Evolutionary conservation across 2,797 vertebrate species (phyloP), one percentile per base, ranked within the genome.

Genomic region (Rhincodon typus): DNA sequence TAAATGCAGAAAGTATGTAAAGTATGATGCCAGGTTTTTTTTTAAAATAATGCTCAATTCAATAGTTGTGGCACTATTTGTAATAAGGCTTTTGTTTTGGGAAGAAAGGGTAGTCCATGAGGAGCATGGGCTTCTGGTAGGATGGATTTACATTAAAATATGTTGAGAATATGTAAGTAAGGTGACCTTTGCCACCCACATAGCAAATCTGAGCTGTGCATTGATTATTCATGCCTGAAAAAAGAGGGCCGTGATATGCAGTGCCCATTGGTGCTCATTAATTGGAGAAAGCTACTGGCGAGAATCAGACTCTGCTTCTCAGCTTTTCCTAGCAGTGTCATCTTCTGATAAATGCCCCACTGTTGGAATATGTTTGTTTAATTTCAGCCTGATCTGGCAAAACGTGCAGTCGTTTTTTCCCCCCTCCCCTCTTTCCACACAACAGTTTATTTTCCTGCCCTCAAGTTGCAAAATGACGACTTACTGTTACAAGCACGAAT

Each of bases 221-320:
- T 99, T 96, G 98, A 99, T 99, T 98, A 98, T 98, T 98, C 97
- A 98, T 98, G 98, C 97, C 96, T 97, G 96, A 97, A 97, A 97
- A 96, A 97, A 96, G 97, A 53, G 96, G 96, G 97, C 97, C 97
- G 97, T 97, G 95, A 97, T 98, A 97, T 98, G 97, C 97, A 96
- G 94, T 97, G 96, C 98, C 97, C 97, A 96, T 97, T 98, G 97
- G 94, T 97, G 97, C 97, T 97, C 96, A 97, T 97, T 98, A 98
- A 98, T 98, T 98, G 97, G 96, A 97, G 96, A 96, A 96, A 97
- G 96, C 87, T 96, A 94, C 95, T 67, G 82, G 90, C 95, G 96
- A 95, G 74, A 96, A 88, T 67, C 96, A 94, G 95, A 94, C 96
- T 97, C 95, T 86, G 96, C 94, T n/a, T 46, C 66, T 79, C 95